These are phyloP conservation scores for Ptychobarbus kaznakovi DNA, from an alignment of 2,797 vertebrate species.

Conservation along the genomic window DNA sequence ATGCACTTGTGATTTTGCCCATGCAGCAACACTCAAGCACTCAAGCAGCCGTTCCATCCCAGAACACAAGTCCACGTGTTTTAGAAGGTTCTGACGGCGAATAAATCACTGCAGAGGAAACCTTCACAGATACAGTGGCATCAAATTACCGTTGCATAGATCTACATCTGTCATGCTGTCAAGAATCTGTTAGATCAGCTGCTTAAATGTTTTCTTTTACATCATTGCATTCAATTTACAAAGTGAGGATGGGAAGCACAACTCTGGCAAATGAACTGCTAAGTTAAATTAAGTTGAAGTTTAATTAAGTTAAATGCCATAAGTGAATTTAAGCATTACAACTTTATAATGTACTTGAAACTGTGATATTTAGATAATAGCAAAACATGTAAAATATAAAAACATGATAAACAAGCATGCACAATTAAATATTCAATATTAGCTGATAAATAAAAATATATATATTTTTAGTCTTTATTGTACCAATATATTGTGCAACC, in stretches of 20 bases:
- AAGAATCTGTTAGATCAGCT: conserved; percentile 15
- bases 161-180: conserved; percentile 23
- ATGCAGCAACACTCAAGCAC: conserved; percentile 13
- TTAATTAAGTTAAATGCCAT: too few species aligned
- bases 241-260: not conserved
- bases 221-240: not conserved
- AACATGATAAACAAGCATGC: not conserved
- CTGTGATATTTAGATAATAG: not conserved
- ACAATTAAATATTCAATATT: not conserved
- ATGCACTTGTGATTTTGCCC: conserved; percentile 17
- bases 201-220: conserved; percentile 3
- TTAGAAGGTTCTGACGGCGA: not conserved
- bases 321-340: not conserved
- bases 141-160: conserved; percentile 11
- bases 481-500: not conserved
- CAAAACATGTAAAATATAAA: not conserved
- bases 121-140: not conserved
- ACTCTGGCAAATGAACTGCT: not conserved
- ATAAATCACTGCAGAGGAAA: conserved; percentile 36
- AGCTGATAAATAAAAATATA: not conserved
- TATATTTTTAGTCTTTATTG: too few species aligned
- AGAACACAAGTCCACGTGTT: not conserved
- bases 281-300: not conserved
- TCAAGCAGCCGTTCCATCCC: not conserved
- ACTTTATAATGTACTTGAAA: not conserved